Base-by-base conservation (phyloP, 1,140 invertebrate genomes). In the Drosophila nebulosa region DNA sequence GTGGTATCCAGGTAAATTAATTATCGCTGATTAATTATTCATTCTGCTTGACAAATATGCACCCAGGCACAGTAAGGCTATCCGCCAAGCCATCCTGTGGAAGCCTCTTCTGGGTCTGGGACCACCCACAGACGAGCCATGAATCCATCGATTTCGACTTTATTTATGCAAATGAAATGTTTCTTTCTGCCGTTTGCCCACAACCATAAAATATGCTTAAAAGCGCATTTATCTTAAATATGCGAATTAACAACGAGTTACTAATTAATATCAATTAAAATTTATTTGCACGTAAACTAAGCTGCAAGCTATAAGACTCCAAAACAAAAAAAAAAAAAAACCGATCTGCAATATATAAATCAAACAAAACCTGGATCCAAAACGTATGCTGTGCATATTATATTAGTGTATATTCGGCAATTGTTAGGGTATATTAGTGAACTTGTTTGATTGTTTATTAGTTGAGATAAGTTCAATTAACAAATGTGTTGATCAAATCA, bases 231-330 rank as follows among this genome's bases (percentile, higher is more conserved):
- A 84, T 72, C 79, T 85, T 61, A 60, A 65, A 74, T 51, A 71
- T 65, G 66, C 10, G 63, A 61, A 27, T 78, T 55, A 67, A 52
- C 57, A 63, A 63, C 60, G 50, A 55, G 24, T 63, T 21, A 51
- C 74, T 86, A 85, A 85, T 85, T 81, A 86, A 85, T 74, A 60
- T 51, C 74, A 71, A 65, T 78, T 68, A 63, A 61, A 51, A 74
- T 83, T 78, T 74, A 80, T 79, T 67, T 69, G 58, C 58, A 79
- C 55, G 27, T 52, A 59, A 64, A 64, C 26, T 50, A 59, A 75
- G 63, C 63, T 63, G 39, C 71, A 67, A 67, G 66, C 71, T 67
- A 61, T 67, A 64, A 10, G 18, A 22, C n/a, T 35, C 60, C 52
- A 52, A 18, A 59, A 74, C 50, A 74, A 71, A 32, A 39, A 74